Percentiles rank a stretch among this genome's conserved stretches.
phyloP scores from a whole-genome alignment of 2,113 vertebrate genomes.

The Megatriorchis doriae region DNA sequence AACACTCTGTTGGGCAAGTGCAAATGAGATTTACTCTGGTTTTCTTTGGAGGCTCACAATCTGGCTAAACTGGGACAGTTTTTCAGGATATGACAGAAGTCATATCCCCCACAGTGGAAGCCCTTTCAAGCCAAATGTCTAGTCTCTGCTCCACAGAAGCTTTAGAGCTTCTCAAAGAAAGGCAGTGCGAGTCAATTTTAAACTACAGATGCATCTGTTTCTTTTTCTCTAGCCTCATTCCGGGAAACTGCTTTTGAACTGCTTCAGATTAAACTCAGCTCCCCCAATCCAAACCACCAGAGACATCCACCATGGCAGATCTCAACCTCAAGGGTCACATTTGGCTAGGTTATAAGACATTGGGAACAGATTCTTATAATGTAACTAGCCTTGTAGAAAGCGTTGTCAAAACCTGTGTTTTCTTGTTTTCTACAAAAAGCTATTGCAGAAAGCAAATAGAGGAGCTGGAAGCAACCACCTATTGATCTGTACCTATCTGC shows the following conservation, averaged over 20 bases:
- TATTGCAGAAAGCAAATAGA: background rate
- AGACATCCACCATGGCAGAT: background rate
- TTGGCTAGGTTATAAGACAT: background rate
- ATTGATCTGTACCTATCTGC: background rate
- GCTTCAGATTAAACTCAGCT: background rate
- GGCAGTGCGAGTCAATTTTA: conserved; percentile 5
- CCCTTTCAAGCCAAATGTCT: conserved; percentile 33
- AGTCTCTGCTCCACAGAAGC: background rate
- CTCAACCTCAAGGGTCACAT: background rate
- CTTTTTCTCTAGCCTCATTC: background rate
- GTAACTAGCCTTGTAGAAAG: background rate
- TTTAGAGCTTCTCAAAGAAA: background rate
- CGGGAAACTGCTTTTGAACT: background rate
- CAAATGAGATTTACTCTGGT: background rate
- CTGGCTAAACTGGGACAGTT: background rate
- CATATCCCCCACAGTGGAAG: background rate
- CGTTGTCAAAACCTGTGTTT: background rate
- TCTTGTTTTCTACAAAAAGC: background rate
- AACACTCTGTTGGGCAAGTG: background rate
- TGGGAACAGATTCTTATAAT: background rate
- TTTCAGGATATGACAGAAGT: conserved; percentile 1
- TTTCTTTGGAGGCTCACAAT: background rate
- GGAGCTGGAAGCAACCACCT: background rate
- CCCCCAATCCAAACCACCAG: background rate
- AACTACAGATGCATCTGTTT: conserved; percentile 21